phyloP scores from a whole-genome alignment of 2,113 vertebrate species.

The Dipodomys stephensi region DNA sequence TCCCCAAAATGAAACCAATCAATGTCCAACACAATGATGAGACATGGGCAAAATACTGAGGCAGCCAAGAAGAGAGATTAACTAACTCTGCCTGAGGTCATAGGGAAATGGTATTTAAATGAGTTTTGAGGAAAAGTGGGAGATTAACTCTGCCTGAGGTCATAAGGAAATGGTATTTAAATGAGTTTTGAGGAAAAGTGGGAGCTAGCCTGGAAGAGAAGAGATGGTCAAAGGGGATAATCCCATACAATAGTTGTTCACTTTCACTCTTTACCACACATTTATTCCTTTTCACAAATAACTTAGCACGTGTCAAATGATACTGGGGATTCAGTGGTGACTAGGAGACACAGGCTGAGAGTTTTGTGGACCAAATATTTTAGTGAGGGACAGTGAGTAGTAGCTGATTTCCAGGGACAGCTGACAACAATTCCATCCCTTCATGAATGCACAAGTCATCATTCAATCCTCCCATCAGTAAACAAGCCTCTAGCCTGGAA shows the following conservation, averaged over 20 bases:
- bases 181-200: slow-evolving; percentile 29
- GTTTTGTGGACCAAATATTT: neutral
- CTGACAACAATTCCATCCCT: neutral
- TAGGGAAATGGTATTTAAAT: slow-evolving; percentile 39
- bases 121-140: slow-evolving; percentile 23
- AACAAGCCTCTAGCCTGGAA: neutral
- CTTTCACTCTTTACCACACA: neutral
- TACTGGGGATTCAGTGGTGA: neutral
- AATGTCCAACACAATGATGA: slow-evolving; percentile 49
- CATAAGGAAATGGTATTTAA: slow-evolving; percentile 31
- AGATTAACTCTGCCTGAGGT: neutral
- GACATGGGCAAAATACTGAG: slow-evolving; percentile 13
- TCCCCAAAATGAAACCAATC: slow-evolving; percentile 49
- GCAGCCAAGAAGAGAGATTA: slow-evolving; percentile 11
- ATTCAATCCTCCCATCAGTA: neutral
- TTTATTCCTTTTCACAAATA: neutral
- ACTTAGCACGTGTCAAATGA: neutral
- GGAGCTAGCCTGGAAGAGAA: neutral
- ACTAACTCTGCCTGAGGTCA: neutral
- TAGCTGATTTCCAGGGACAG: neutral
- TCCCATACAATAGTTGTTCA: neutral
- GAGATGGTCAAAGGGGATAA: slow-evolving; percentile 18
- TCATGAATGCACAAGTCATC: neutral
- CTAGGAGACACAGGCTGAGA: neutral
- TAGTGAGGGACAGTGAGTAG: neutral